Evolutionary conservation across 2,797 vertebrate genomes (phyloP).

Genomic region (Pachyuromys duprasi): DNA sequence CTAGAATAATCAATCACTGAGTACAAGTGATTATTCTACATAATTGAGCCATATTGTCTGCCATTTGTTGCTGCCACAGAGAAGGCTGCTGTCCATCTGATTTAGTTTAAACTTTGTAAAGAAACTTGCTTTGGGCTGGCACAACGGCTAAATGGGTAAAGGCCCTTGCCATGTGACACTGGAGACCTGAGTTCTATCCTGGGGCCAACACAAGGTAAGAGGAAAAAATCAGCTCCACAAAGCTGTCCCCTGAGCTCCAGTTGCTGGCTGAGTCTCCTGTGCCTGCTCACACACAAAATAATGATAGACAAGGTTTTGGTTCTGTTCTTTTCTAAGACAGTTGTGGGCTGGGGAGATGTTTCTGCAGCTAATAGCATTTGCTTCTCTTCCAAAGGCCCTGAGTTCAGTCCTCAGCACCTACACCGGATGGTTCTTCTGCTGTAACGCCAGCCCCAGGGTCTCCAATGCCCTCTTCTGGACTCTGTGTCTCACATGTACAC

Average conservation of each 20-base stretch:
- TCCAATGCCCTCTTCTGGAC: not conserved
- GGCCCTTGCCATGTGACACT: not conserved
- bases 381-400: not conserved
- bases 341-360: too few relatives aligned
- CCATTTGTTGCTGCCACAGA: too few relatives aligned
- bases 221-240: not conserved
- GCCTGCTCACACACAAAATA: not conserved
- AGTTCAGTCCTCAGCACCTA: not conserved
- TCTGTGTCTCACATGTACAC: not conserved
- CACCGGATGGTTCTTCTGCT: not conserved
- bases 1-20: too few relatives aligned
- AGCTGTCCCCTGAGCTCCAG: not conserved
- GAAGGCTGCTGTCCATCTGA: not conserved
- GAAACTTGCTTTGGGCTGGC: not conserved
- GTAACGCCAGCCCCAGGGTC: not conserved
- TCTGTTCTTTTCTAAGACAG: not conserved
- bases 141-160: not conserved
- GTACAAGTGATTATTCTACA: too few relatives aligned
- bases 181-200: not conserved
- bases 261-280: not conserved
- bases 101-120: not conserved
- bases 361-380: rapidly evolving
- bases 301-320: not conserved
- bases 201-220: not conserved
- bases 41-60: too few relatives aligned